Percentiles rank a stretch among this genome's conserved stretches.
Conservation (phyloP, 2,888 invertebrate species). For the Apantesis nais region DNA sequence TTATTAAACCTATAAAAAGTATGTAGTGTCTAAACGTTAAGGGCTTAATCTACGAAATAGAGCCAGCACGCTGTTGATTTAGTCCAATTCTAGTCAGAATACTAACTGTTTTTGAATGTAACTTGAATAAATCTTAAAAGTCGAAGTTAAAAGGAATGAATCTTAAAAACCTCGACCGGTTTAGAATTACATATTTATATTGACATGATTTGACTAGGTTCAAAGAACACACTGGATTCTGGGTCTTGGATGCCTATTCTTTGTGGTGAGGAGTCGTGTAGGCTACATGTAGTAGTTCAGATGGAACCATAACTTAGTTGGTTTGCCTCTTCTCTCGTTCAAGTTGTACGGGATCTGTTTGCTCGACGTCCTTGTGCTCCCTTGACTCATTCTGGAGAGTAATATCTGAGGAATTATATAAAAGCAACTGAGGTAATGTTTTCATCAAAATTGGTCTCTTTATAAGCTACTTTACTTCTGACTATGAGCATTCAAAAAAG, state of each 20-base stretch:
- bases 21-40: constrained; percentile 22
- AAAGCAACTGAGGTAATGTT: neutral
- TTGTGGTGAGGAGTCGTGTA: constrained; percentile 7
- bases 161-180: too few species aligned
- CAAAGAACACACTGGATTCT: neutral
- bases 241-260: neutral
- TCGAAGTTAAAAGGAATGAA: too few species aligned
- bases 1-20: constrained; percentile 20
- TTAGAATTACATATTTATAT: neutral
- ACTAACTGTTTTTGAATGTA: neutral
- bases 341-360: constrained; percentile 56
- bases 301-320: constrained; percentile 23
- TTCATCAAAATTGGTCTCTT: neutral
- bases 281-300: neutral
- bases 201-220: neutral
- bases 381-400: constrained; percentile 52
- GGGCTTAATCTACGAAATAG: constrained; percentile 27
- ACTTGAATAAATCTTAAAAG: neutral
- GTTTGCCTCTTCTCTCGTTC: constrained; percentile 65
- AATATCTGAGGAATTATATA: constrained; percentile 54
- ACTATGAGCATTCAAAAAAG: neutral
- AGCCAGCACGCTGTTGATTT: constrained; percentile 20
- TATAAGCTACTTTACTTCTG: neutral
- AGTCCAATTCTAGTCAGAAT: neutral
- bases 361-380: constrained; percentile 68